Evolutionary conservation across 2,113 vertebrate species (phyloP).

Genomic region (Eulemur macaco): DNA sequence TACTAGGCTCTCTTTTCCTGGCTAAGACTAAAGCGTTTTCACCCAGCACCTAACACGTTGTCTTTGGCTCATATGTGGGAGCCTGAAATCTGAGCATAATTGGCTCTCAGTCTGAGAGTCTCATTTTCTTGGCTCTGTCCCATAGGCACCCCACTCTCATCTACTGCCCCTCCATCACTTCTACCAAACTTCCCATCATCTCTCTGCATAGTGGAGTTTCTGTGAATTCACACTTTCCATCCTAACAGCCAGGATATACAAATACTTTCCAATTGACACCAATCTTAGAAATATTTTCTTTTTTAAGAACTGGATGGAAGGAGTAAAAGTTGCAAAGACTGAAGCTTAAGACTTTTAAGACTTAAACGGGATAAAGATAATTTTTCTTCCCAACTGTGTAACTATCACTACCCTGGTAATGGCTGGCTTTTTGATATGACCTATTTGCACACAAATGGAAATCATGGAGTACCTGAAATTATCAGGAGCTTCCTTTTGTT

Average conservation of each 20-base stretch:
- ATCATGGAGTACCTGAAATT: not conserved
- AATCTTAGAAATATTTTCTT: constrained; percentile 71
- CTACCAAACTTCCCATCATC: constrained; percentile 62
- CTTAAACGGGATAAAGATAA: constrained; percentile 19
- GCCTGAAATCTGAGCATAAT: constrained; percentile 84
- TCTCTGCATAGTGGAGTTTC: constrained; percentile 80
- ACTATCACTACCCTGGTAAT: not conserved
- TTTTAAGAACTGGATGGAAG: constrained; percentile 29
- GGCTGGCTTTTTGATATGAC: not conserved
- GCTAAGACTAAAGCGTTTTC: constrained; percentile 69
- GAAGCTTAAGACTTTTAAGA: constrained; percentile 48
- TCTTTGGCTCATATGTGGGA: constrained; percentile 75
- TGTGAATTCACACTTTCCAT: constrained; percentile 86
- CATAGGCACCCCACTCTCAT: constrained; percentile 57
- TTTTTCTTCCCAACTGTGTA: not conserved
- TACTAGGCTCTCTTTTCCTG: constrained; percentile 74
- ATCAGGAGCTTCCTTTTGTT: not conserved
- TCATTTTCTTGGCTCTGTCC: constrained; percentile 75
- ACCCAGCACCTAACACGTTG: constrained; percentile 68
- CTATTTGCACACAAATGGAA: not conserved
- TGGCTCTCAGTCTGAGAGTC: constrained; percentile 85
- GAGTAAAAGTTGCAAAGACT: constrained; percentile 42
- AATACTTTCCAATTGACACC: constrained; percentile 82
- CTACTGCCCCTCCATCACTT: constrained; percentile 27
- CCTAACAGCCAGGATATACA: constrained; percentile 83